Percentiles rank a stretch among this genome's conserved stretches.
Evolutionary conservation across 1,140 invertebrate species (phyloP).

Genomic region (Drosophila ficusphila): DNA sequence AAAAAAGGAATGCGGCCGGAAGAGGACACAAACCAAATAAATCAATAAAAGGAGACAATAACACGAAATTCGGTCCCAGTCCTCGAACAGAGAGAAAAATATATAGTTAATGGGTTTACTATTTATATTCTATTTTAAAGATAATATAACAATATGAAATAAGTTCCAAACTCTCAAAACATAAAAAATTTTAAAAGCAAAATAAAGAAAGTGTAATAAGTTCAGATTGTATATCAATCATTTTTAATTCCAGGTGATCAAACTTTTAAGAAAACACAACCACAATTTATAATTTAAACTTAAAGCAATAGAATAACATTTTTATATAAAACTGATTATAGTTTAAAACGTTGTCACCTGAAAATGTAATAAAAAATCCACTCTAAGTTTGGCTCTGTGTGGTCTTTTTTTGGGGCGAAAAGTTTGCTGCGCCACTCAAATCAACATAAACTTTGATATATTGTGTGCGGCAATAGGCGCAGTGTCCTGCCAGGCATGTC

Average conservation of each 20-base stretch:
- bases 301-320: no score
- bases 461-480: constrained; percentile 77
- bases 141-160: neutral
- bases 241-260: no score
- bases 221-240: no score
- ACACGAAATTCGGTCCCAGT: constrained; percentile 36
- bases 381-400: neutral
- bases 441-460: constrained; percentile 83
- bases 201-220: no score
- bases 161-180: no score
- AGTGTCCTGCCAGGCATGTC: constrained; percentile 63
- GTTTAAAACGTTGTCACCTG: no score
- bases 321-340: no score
- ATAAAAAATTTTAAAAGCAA: no score
- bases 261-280: no score
- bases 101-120: no score
- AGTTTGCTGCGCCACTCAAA: constrained; percentile 71
- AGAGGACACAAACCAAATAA: constrained; percentile 46
- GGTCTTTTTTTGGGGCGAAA: constrained; percentile 17
- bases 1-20: constrained; percentile 30
- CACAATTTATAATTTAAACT: no score
- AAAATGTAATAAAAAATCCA: neutral
- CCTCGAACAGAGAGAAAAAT: neutral
- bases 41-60: constrained; percentile 48
- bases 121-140: neutral